Conservation (phyloP, 35 echinoderm and acorn worm species). For the Lytechinus pictus region DNA sequence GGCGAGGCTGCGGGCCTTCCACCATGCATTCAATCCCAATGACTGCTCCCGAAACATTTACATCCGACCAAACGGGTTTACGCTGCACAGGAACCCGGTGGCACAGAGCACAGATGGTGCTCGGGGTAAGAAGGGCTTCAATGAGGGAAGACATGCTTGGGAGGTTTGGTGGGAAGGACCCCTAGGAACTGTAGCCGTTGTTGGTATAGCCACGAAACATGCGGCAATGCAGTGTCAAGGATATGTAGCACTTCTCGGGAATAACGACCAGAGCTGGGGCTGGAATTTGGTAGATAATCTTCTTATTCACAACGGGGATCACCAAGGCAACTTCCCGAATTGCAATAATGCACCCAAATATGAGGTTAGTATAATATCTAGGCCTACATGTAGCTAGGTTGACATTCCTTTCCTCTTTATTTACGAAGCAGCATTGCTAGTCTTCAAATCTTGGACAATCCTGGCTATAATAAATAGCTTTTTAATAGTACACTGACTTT, state of each 20-base stretch:
- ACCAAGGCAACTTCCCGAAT: constrained; percentile 96
- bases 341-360: constrained; percentile 99
- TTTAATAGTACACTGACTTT: no score
- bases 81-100: constrained; percentile 92
- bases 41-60: constrained; percentile 96
- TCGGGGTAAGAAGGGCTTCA: constrained; percentile 85
- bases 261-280: constrained; percentile 97
- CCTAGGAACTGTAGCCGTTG: constrained; percentile 94
- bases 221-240: constrained; percentile 96
- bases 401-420: no score
- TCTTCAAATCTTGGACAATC: no score
- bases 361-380: constrained; percentile 74
- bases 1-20: constrained; percentile 83
- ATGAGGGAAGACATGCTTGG: constrained; percentile 89
- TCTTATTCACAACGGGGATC: constrained; percentile 92
- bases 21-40: constrained; percentile 91
- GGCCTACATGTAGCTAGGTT: no score
- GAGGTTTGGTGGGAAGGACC: constrained; percentile 99
- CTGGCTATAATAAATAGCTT: no score
- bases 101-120: constrained; percentile 99
- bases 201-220: constrained; percentile 92
- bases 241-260: constrained; percentile 92
- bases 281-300: constrained; percentile 99
- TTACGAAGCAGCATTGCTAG: no score
- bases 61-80: constrained; percentile 94